Percentiles rank a stretch among this genome's conserved stretches.
phyloP scores from a whole-genome alignment of 2,797 vertebrate genomes.

The Hoplostethus atlanticus region DNA sequence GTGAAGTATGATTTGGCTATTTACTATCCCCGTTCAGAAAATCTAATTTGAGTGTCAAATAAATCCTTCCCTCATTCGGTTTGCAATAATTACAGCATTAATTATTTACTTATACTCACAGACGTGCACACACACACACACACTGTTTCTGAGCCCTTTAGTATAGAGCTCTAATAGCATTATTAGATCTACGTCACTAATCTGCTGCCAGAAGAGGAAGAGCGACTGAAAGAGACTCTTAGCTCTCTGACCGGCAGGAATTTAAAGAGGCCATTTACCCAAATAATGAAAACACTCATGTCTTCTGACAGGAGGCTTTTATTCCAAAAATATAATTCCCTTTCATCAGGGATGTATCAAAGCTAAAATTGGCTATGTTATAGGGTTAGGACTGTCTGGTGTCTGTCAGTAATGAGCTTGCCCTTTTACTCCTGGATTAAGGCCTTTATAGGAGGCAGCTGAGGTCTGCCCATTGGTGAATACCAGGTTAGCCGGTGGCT shows the following conservation, averaged over 20 bases:
- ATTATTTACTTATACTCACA: conserved; percentile 10
- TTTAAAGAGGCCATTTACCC: conserved; percentile 52
- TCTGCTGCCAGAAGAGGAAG: conserved; percentile 70
- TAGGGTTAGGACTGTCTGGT: conserved; percentile 24
- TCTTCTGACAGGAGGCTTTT: conserved; percentile 38
- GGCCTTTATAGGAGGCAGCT: conserved; percentile 29
- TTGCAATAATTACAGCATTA: conserved; percentile 28
- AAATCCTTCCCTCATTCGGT: conserved; percentile 23
- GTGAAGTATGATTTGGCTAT: not conserved
- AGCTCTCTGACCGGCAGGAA: conserved; percentile 37
- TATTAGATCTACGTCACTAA: conserved; percentile 78
- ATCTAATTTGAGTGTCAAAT: conserved; percentile 25
- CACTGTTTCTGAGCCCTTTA: conserved; percentile 30
- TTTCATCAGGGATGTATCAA: conserved; percentile 4
- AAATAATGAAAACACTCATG: conserved; percentile 53
- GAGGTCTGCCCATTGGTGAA: conserved; percentile 15
- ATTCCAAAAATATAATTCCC: conserved; percentile 36
- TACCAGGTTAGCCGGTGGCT: conserved; percentile 38
- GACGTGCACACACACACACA: conserved; percentile 8
- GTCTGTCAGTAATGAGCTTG: conserved; percentile 60
- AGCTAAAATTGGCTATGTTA: conserved; percentile 10
- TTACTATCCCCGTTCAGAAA: conserved; percentile 12
- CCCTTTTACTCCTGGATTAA: conserved; percentile 59
- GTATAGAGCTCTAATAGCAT: conserved; percentile 65
- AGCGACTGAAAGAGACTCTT: conserved; percentile 54